Percentiles rank a stretch among this genome's conserved stretches.
Conservation (phyloP, 2,888 invertebrate genomes). For the Sphinx pinastri region DNA sequence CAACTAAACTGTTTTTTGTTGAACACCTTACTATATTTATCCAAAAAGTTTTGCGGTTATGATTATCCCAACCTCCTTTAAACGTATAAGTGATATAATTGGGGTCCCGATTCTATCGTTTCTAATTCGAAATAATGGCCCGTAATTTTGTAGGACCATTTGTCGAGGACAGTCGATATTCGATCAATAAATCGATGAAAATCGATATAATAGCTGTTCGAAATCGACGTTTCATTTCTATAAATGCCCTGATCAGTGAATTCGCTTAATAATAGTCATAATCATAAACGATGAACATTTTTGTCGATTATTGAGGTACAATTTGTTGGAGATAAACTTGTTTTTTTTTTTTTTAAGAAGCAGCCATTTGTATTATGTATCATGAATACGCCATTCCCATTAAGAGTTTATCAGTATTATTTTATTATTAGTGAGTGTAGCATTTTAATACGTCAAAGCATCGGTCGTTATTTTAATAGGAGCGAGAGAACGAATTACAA, state of each 20-base stretch:
- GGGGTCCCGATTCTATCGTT: constrained; percentile 81
- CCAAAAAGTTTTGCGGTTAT: constrained; percentile 67
- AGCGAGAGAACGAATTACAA: constrained; percentile 49
- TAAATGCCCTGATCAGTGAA: constrained; percentile 81
- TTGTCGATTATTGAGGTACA: constrained; percentile 54
- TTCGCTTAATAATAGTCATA: constrained; percentile 81
- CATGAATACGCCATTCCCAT: constrained; percentile 1
- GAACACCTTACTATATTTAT: constrained; percentile 43
- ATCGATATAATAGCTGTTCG: constrained; percentile 78
- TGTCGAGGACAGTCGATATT: constrained; percentile 83
- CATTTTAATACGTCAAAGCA: constrained; percentile 12
- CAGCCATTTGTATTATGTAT: not conserved
- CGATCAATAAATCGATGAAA: constrained; percentile 83
- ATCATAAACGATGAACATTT: constrained; percentile 74
- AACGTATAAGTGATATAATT: constrained; percentile 85
- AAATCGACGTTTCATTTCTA: constrained; percentile 82
- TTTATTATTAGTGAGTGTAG: not conserved
- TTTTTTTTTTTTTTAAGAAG: constrained; percentile 27
- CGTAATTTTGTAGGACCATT: constrained; percentile 81
- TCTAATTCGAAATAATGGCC: constrained; percentile 82
- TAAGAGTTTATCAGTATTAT: not conserved
- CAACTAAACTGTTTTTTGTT: constrained; percentile 45
- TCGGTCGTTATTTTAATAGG: constrained; percentile 31
- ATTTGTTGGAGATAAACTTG: constrained; percentile 47
- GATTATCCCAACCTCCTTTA: constrained; percentile 81